Conservation (phyloP, 2,113 vertebrate species). For the Istiophorus platypterus region DNA sequence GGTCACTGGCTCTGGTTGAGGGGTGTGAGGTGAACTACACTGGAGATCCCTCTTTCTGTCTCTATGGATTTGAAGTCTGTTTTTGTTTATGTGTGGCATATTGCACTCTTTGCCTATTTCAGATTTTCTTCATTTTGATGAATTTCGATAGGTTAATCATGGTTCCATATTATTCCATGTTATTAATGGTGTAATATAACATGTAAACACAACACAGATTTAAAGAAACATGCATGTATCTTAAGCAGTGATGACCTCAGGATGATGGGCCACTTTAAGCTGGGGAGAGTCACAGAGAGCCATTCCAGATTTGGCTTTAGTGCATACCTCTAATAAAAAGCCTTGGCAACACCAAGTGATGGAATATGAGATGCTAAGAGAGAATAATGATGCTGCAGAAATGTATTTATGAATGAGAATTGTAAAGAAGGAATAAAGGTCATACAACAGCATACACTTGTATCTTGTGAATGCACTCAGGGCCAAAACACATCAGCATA, state of each 20-base stretch:
- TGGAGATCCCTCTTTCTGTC: not conserved
- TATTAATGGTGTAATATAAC: not conserved
- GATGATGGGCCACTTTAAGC: not conserved
- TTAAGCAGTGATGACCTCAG: not conserved
- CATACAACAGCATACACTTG: not conserved
- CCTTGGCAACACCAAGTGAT: not conserved
- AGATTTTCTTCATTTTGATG: not conserved
- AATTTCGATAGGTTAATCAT: not conserved
- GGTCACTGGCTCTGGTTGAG: slow-evolving; percentile 10
- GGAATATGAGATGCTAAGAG: not conserved
- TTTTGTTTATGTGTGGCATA: not conserved
- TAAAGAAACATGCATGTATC: no score
- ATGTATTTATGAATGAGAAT: not conserved
- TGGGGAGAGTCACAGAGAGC: not conserved
- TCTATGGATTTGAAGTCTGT: not conserved
- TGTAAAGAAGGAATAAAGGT: not conserved
- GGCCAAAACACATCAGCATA: not conserved
- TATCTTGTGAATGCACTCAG: not conserved
- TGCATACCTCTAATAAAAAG: not conserved
- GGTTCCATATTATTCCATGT: not conserved
- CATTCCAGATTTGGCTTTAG: not conserved
- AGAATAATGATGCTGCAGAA: not conserved
- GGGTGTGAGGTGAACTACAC: not conserved
- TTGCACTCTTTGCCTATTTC: not conserved
- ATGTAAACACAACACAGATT: not conserved